phyloP scores from a whole-genome alignment of 2,113 vertebrate species.

The Lanius ludovicianus region DNA sequence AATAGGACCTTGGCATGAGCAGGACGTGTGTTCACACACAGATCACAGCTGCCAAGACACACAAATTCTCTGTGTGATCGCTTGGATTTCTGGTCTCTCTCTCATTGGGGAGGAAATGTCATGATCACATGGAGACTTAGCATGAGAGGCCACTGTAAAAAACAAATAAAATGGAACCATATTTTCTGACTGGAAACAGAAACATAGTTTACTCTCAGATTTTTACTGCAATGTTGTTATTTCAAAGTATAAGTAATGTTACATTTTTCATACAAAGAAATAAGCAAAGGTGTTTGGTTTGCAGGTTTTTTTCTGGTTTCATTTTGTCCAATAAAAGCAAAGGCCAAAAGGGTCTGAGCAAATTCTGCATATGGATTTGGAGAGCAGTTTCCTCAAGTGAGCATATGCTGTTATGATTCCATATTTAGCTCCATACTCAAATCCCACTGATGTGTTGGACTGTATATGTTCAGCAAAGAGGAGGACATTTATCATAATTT shows the following conservation, averaged over 20 bases:
- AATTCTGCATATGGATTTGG: neutral
- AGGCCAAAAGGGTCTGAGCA: neutral
- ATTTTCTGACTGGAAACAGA: conserved; percentile 40
- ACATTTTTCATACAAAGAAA: neutral
- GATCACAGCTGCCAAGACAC: conserved; percentile 45
- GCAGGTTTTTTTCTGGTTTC: fast-evolving
- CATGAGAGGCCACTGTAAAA: conserved; percentile 52
- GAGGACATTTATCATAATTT: neutral
- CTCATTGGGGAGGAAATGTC: conserved; percentile 42
- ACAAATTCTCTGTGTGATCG: conserved; percentile 23
- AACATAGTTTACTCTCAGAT: neutral
- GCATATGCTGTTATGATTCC: neutral
- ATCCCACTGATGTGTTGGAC: neutral
- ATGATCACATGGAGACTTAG: conserved; percentile 35
- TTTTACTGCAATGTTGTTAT: neutral
- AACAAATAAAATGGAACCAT: conserved; percentile 44
- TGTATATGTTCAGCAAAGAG: neutral
- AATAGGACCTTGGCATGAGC: neutral
- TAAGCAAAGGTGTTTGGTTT: neutral
- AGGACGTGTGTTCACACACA: neutral
- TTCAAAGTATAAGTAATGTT: neutral
- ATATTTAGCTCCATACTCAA: neutral
- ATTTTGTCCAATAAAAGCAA: neutral
- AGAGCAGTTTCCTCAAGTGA: neutral
- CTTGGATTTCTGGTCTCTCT: conserved; percentile 37